A percentile compares a stretch with the other conserved stretches of the same genome.
These are phyloP conservation scores for Lepidurus packardi DNA, from an alignment of 1,140 invertebrate species.

Conservation along the genomic window DNA sequence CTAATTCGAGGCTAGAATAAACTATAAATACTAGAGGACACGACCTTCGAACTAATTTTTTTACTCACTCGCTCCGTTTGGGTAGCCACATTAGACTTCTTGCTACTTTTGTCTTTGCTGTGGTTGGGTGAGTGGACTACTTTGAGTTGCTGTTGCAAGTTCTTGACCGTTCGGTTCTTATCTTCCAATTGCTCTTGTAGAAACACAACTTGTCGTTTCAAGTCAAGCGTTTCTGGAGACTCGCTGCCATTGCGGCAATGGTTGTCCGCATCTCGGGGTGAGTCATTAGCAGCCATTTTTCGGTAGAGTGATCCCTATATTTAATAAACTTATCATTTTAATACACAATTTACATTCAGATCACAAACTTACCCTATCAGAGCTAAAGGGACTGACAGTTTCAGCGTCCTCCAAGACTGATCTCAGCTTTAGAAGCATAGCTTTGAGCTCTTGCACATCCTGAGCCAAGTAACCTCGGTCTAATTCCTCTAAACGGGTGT, in stretches of 20 bases:
- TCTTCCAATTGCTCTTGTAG: constrained; percentile 2
- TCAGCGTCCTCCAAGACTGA: background rate
- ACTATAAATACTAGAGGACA: background rate
- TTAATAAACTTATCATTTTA: background rate
- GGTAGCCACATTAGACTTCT: constrained; percentile 7
- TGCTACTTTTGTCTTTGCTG: constrained; percentile 10
- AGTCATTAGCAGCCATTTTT: background rate
- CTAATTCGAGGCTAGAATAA: background rate
- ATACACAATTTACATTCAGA: background rate
- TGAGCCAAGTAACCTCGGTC: constrained; percentile 3
- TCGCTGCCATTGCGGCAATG: background rate
- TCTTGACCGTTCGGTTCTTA: background rate
- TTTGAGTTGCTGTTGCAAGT: constrained; percentile 1
- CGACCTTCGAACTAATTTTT: background rate
- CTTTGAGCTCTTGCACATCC: background rate
- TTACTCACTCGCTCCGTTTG: background rate
- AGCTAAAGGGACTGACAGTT: background rate
- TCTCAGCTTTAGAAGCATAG: background rate
- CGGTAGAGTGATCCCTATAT: background rate
- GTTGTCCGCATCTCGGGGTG: background rate
- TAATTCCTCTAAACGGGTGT: background rate
- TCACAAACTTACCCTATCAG: background rate
- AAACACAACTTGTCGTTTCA: background rate
- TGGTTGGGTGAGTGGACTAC: background rate
- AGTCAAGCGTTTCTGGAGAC: background rate